Base-by-base conservation (phyloP, 2,888 invertebrate species). In the Asteroscopus sphinx region DNA sequence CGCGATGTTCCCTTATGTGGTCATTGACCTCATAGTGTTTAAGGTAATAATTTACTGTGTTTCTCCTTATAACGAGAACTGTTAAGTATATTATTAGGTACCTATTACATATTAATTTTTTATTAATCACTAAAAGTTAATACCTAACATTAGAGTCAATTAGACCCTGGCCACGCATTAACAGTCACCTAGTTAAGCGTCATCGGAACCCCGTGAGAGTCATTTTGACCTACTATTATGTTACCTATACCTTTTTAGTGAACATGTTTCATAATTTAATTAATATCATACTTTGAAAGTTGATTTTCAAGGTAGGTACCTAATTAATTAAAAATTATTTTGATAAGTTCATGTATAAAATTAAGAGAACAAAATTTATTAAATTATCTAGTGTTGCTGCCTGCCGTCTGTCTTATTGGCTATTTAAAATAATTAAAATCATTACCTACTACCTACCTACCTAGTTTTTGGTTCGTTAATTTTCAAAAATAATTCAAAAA, bases 141-240 rank as follows among this genome's bases (percentile, higher is more conserved):
- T n/a, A n/a, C n/a, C n/a, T n/a, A n/a, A n/a, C n/a, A n/a, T n/a
- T n/a, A n/a, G n/a, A n/a, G n/a, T n/a, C n/a, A n/a, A 28, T 11
- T 36, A 9, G 48, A 28, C 26, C 42, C 36, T 56, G 51, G 36
- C 8, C 41, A 57, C 58, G 52, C 56, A 44, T 42, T 42, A 49
- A 12, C 57, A 30, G 35, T 42, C 56, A 42, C 67, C 35, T 28
- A 41, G 42, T 52, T 60, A 12, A 5, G 4, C 17, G 70, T n/a
- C 41, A 73, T 61, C 51, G 12, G 56, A 72, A 41, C 58, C 68
- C 54, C 73, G 73, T 75, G 73, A 42, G 73, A 73, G 35, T 17
- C 13, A 0, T 36, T 45, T 40, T 73, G 72, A 71, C 68, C 76
- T 35, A 60, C 49, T 51, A 25, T 16, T 39, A n/a, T 26, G 12